phyloP scores from a whole-genome alignment of 2,888 invertebrate genomes.

The Ophion ventricosus region DNA sequence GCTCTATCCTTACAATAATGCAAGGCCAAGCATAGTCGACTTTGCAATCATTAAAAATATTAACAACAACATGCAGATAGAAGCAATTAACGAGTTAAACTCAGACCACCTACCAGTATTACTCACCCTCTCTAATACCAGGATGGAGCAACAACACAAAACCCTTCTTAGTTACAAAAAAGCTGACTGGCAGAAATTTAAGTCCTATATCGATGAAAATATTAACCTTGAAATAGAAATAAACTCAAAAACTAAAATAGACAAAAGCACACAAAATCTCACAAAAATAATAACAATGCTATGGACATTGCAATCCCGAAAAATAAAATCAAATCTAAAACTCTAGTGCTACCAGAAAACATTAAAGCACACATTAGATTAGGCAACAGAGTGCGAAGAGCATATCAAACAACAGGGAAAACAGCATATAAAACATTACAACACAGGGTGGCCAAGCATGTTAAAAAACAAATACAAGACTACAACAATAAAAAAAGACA shows the following conservation, averaged over 20 bases:
- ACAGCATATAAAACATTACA: background rate
- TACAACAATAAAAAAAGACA: background rate
- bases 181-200: constrained; percentile 2
- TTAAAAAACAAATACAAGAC: background rate
- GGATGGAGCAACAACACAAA: background rate
- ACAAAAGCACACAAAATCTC: background rate
- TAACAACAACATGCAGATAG: background rate
- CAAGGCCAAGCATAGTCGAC: background rate
- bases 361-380: background rate
- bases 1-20: background rate
- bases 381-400: background rate
- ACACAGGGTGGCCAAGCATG: no score
- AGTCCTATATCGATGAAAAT: background rate
- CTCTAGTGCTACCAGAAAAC: background rate
- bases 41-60: background rate
- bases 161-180: background rate
- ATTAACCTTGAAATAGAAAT: background rate
- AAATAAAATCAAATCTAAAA: background rate
- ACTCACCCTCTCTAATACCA: background rate
- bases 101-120: background rate
- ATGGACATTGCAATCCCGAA: background rate
- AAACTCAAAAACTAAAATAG: background rate
- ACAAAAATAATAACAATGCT: background rate
- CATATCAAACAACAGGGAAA: no score
- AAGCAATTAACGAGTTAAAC: background rate